phyloP scores from a whole-genome alignment of 1,140 invertebrate genomes.

The Heterodera carotae region DNA sequence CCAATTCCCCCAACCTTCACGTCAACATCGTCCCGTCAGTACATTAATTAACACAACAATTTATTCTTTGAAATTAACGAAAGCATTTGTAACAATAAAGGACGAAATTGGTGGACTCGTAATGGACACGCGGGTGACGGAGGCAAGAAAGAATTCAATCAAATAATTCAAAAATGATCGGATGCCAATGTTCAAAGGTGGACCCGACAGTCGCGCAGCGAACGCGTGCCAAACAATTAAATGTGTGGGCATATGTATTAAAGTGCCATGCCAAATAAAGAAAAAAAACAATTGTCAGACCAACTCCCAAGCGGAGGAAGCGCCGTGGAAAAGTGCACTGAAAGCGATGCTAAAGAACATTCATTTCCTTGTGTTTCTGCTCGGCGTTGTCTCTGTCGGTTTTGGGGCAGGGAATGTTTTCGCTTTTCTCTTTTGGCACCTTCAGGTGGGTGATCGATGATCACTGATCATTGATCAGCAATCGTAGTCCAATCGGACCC shows the following conservation, averaged over 20 bases:
- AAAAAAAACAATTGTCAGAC: constrained; percentile 9
- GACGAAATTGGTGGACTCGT: constrained; percentile 57
- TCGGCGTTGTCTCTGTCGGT: constrained; percentile 97
- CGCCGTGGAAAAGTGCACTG: constrained; percentile 78
- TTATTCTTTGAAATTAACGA: too few species aligned
- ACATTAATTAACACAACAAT: too few species aligned
- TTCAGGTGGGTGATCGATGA: too few species aligned
- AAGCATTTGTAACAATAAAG: constrained; percentile 27
- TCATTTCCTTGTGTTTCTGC: constrained; percentile 87
- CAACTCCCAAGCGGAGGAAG: constrained; percentile 41
- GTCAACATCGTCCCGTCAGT: constrained; percentile 51
- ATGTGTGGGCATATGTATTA: constrained; percentile 29
- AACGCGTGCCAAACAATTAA: constrained; percentile 56
- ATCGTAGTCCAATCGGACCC: too few species aligned
- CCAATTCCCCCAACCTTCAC: constrained; percentile 66
- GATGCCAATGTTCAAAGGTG: constrained; percentile 46
- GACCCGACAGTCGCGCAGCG: constrained; percentile 64
- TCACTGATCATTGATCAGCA: too few species aligned
- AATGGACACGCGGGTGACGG: constrained; percentile 64
- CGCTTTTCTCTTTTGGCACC: constrained; percentile 98
- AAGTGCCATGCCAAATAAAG: neutral
- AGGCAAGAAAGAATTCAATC: neutral
- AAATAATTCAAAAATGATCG: neutral
- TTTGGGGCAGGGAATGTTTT: constrained; percentile 99
- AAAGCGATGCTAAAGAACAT: constrained; percentile 83